phyloP scores from a whole-genome alignment of 1,140 invertebrate species.

The Caenorhabditis briggsae region DNA sequence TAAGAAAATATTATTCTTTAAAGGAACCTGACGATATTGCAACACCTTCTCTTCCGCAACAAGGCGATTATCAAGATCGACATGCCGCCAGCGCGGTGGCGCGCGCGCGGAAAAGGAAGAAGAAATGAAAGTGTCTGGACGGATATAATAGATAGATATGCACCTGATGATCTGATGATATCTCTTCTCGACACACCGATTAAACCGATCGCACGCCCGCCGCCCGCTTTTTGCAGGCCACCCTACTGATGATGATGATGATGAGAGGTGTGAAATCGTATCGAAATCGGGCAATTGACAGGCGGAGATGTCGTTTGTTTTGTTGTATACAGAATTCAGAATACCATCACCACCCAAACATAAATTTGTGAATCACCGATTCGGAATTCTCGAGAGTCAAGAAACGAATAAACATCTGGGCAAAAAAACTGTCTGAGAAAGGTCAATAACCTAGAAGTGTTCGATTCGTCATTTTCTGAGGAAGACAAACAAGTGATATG shows the following conservation, averaged over 20 bases:
- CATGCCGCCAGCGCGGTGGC: neutral
- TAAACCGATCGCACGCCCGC: constrained; percentile 15
- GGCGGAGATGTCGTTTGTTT: neutral
- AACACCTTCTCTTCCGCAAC: constrained; percentile 7
- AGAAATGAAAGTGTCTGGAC: constrained; percentile 34
- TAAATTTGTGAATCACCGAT: neutral
- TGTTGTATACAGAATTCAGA: neutral
- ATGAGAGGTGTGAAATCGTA: constrained; percentile 51
- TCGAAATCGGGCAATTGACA: constrained; percentile 25
- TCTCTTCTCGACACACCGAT: constrained; percentile 51
- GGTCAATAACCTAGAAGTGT: constrained; percentile 30
- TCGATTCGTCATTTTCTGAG: constrained; percentile 37
- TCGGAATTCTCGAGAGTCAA: neutral
- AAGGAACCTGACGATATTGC: constrained; percentile 23
- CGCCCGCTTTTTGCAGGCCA: constrained; percentile 18
- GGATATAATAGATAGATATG: neutral
- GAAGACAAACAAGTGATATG: neutral
- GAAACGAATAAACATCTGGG: constrained; percentile 29
- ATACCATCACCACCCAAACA: neutral
- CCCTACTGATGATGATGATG: constrained; percentile 9
- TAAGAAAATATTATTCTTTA: constrained; percentile 53
- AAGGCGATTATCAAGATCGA: constrained; percentile 6
- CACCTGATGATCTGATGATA: constrained; percentile 49
- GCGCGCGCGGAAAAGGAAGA: constrained; percentile 5
- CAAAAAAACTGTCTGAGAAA: constrained; percentile 2